These are phyloP conservation scores for Latrodectus elegans DNA, from an alignment of 2,888 invertebrate genomes.

Conservation along the genomic window DNA sequence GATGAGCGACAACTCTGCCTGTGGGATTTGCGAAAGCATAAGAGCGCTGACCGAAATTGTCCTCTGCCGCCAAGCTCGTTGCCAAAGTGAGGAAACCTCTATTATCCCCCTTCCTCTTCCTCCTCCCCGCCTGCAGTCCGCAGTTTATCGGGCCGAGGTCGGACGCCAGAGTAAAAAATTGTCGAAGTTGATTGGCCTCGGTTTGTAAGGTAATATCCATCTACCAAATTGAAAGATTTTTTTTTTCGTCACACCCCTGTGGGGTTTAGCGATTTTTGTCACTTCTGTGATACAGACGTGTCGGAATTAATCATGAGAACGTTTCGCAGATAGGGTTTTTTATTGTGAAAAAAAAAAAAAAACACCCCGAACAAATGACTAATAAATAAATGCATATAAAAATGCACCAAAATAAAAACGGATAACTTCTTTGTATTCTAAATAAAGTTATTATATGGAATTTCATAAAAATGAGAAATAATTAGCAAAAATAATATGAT, in stretches of 20 bases:
- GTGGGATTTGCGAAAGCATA: not conserved
- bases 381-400: too few relatives aligned
- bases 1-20: not conserved
- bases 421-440: too few relatives aligned
- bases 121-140: not conserved
- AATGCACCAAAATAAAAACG: too few relatives aligned
- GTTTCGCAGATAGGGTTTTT: too few relatives aligned
- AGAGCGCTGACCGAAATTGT: constrained; percentile 46
- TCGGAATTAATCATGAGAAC: too few relatives aligned
- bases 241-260: not conserved
- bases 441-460: too few relatives aligned
- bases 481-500: too few relatives aligned
- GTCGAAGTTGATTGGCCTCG: constrained; percentile 41
- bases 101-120: not conserved
- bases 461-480: too few relatives aligned
- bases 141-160: constrained; percentile 48
- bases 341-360: too few relatives aligned
- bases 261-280: not conserved
- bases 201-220: not conserved
- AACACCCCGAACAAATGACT: too few relatives aligned
- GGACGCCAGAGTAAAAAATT: constrained; percentile 3
- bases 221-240: constrained; percentile 7
- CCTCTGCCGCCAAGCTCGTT: constrained; percentile 9
- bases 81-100: constrained; percentile 14
- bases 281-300: not conserved